Evolutionary conservation across 2,113 vertebrate species (phyloP).

Genomic region (Panthera tigris): DNA sequence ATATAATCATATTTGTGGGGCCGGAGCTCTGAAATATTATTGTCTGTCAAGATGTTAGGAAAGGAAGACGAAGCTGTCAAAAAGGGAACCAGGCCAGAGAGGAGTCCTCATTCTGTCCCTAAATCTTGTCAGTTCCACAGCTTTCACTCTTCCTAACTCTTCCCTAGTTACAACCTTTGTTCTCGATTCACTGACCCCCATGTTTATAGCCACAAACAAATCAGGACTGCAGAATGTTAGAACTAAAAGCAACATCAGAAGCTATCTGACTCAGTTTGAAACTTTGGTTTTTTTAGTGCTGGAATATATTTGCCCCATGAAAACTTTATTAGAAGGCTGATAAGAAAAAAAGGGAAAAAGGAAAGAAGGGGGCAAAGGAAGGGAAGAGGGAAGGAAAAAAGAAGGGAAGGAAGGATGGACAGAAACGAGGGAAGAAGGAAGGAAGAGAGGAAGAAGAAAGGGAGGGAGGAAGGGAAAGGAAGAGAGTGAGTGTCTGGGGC

Average conservation of each 20-base stretch:
- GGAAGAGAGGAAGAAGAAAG: background rate
- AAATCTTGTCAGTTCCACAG: background rate
- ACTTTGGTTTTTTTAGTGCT: background rate
- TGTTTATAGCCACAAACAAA: background rate
- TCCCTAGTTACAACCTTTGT: background rate
- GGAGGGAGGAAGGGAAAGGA: background rate
- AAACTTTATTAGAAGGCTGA: background rate
- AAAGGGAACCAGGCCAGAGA: background rate
- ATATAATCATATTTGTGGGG: background rate
- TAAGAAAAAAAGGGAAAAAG: background rate
- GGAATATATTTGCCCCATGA: background rate
- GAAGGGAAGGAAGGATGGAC: background rate
- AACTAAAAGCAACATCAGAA: background rate
- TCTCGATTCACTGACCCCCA: rapidly evolving
- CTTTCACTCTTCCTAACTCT: too few species aligned
- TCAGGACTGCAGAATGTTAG: background rate
- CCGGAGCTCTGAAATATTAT: background rate
- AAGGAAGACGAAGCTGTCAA: background rate
- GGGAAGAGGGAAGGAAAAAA: background rate
- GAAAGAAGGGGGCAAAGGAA: background rate
- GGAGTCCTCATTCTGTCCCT: background rate
- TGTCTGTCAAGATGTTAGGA: background rate
- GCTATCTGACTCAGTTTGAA: background rate
- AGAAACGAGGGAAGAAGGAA: background rate
- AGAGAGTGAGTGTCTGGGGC: background rate